phyloP scores from a whole-genome alignment of 2,113 vertebrate genomes.

The Ginglymostoma cirratum region DNA sequence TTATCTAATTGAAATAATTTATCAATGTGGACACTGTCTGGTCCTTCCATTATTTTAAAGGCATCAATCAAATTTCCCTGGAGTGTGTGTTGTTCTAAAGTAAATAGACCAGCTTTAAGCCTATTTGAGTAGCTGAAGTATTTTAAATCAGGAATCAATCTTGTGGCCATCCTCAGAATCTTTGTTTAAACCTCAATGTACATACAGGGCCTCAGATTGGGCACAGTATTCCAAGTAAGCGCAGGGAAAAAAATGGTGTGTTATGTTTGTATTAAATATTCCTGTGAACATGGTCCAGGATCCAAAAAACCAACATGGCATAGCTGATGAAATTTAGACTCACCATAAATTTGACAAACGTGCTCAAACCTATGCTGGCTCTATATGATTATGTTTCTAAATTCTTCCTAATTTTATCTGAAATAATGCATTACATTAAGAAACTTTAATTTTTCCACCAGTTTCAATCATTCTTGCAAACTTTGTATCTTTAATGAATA shows the following conservation, averaged over 20 bases:
- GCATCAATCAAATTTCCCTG: conserved; percentile 14
- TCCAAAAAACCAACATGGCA: neutral
- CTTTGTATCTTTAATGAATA: neutral
- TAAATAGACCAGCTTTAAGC: neutral
- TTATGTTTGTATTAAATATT: neutral
- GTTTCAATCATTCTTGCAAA: neutral
- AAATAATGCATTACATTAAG: neutral
- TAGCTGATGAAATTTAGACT: neutral
- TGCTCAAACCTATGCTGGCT: neutral
- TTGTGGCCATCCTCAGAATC: neutral
- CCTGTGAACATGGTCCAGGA: neutral
- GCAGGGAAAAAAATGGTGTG: neutral
- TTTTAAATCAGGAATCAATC: conserved; percentile 10
- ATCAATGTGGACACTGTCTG: neutral
- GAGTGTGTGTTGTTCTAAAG: neutral
- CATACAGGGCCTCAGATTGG: neutral
- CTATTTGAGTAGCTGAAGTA: neutral
- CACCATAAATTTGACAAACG: neutral
- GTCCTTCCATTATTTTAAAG: neutral
- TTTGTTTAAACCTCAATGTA: neutral
- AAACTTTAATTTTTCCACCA: neutral
- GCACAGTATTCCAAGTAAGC: neutral
- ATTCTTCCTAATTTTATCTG: neutral
- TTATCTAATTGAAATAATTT: conserved; percentile 18
- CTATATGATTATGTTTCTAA: neutral